phyloP scores from a whole-genome alignment of 2,797 vertebrate species.

The Buceros bicornis region DNA sequence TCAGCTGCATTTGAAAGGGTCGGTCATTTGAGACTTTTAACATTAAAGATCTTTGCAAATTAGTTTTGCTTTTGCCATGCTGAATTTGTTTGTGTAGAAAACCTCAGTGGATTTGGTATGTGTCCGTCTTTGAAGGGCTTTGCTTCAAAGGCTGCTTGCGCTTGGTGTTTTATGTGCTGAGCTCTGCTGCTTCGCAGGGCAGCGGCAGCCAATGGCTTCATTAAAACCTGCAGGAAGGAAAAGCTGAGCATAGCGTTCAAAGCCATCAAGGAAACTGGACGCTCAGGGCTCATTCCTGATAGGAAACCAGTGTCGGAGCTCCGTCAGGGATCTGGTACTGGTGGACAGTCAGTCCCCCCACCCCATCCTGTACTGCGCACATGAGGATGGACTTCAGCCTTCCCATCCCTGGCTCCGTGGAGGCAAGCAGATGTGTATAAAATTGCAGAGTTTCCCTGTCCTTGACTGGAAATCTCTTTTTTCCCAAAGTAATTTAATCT shows the following conservation, averaged over 20 bases:
- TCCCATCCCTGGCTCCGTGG: accelerated
- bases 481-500: background rate
- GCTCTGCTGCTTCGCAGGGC: background rate
- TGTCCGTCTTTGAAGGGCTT: background rate
- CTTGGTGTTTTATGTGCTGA: background rate
- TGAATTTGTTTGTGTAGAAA: constrained; percentile 27
- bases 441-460: background rate
- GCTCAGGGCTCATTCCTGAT: background rate
- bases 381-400: background rate
- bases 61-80: constrained; percentile 30
- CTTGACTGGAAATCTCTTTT: background rate
- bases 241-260: background rate
- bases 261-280: background rate
- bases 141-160: constrained; percentile 1
- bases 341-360: accelerated
- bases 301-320: background rate
- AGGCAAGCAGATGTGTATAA: background rate
- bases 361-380: accelerated
- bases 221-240: constrained; percentile 2
- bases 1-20: constrained; percentile 53
- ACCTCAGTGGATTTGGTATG: constrained; percentile 10
- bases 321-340: accelerated
- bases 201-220: background rate
- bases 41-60: constrained; percentile 44
- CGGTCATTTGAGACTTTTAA: constrained; percentile 12